Evolutionary conservation across 2,888 invertebrate species (phyloP), one percentile per base, ranked within the genome.

Genomic region (Blastobasis lacticolella): DNA sequence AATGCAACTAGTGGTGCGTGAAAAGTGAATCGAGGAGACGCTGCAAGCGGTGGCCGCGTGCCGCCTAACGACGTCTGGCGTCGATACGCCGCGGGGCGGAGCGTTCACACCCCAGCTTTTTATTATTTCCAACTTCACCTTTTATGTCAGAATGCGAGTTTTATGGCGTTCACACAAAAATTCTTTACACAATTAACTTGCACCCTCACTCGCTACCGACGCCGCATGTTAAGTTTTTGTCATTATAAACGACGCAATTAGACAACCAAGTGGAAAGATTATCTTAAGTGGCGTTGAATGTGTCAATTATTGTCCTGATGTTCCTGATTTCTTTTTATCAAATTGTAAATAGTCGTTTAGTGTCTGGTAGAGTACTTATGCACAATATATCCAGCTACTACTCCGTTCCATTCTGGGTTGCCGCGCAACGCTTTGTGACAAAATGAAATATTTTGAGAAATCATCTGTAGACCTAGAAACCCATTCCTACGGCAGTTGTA

Each of bases 171-270:
- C 79, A 78, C 79, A 78, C 75, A 70, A 75, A 79, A 80, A n/a
- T 80, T 78, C 75, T 78, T 81, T 77, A 80, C 81, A 78, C 82
- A 78, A 81, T 83, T 78, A 81, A 81, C 71, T 75, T 68, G 62
- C 74, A 70, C 79, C 76, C 79, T 71, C 70, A 62, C 59, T 69
- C 65, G 66, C 64, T 66, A 71, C 69, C 69, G 74, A 63, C 61
- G 68, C 61, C 63, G 63, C 60, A 68, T 72, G 67, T 73, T 73
- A 71, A 71, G 66, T 69, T 78, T 76, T 74, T 76, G 73, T 74
- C 67, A 66, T 68, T 71, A 69, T 73, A 73, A 81, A 80, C 74
- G 69, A 72, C 71, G 64, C 74, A 79, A 80, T 80, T 81, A 76
- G 73, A 70, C 62, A 59, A 60, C 60, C 64, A 67, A 73, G 66